Evolutionary conservation across 1,140 invertebrate species (phyloP).

Genomic region (Lasioglossum albipes): DNA sequence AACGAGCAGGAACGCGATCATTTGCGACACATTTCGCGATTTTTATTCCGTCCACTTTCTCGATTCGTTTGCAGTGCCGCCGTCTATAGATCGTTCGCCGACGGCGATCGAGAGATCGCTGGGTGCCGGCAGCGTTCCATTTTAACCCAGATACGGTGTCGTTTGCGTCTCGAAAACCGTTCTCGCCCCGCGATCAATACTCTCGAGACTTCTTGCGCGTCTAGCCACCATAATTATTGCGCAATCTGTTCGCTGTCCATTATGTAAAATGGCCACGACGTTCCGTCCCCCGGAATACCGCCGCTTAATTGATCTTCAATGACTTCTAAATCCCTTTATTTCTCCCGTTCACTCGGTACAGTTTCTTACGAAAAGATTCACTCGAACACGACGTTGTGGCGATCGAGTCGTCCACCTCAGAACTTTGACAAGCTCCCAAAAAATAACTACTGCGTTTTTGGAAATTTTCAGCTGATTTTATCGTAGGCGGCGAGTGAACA

Average conservation of each 20-base stretch:
- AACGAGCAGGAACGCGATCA: not conserved
- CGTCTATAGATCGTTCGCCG: not conserved
- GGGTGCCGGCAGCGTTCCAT: not conserved
- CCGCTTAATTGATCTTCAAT: not conserved
- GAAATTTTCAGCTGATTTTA: too few species aligned
- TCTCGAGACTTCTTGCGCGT: not conserved
- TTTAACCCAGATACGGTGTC: not conserved
- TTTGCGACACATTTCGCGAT: not conserved
- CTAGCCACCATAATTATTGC: not conserved
- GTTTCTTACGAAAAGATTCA: too few species aligned
- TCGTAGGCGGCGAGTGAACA: too few species aligned
- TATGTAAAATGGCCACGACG: not conserved
- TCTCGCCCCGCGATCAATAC: not conserved
- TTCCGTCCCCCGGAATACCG: not conserved
- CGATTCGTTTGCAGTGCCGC: not conserved
- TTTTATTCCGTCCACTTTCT: not conserved
- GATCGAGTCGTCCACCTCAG: too few species aligned
- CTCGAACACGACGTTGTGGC: too few species aligned
- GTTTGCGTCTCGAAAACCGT: not conserved
- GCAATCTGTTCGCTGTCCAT: not conserved
- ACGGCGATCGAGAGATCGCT: not conserved
- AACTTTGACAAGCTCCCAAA: too few species aligned
- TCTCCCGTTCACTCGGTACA: not conserved
- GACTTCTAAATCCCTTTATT: not conserved
- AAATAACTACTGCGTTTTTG: too few species aligned